Percentiles rank a stretch among this genome's conserved stretches.
phyloP scores from a whole-genome alignment of 53 echinoderm and acorn worm genomes.

The Antedon mediterranea region DNA sequence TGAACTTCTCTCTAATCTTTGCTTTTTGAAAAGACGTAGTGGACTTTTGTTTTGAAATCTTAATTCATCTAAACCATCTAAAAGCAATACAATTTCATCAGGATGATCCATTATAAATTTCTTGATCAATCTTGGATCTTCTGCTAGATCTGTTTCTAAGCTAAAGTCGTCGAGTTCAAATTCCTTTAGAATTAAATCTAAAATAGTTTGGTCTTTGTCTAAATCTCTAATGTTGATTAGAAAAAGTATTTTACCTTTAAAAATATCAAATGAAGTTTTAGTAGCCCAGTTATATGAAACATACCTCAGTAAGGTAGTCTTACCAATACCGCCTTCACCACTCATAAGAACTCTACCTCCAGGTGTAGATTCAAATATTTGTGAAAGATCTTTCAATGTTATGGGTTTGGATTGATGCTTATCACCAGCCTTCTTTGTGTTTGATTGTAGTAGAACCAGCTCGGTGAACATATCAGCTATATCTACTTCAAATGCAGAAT shows the following conservation, averaged over 20 bases:
- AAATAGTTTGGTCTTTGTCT: background rate
- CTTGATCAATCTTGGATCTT: background rate
- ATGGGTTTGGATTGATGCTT: background rate
- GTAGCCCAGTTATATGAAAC: background rate
- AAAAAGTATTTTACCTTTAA: background rate
- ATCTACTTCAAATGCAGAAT: background rate
- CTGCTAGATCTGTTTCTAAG: background rate
- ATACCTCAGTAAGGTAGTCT: background rate
- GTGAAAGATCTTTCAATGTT: background rate
- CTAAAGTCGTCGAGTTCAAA: background rate
- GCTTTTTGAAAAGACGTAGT: background rate
- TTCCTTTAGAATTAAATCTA: background rate
- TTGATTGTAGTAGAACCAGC: background rate
- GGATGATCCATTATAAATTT: background rate
- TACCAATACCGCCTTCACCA: background rate
- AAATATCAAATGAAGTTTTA: background rate
- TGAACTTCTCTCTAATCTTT: background rate
- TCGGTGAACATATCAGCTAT: background rate
- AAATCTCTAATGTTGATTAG: background rate
- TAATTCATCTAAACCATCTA: background rate
- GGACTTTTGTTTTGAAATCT: background rate
- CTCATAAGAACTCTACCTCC: background rate
- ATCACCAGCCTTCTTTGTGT: background rate
- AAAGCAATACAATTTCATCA: background rate
- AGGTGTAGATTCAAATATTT: background rate